phyloP scores from a whole-genome alignment of 2,888 invertebrate genomes.

The Chaitophorus viminalis region DNA sequence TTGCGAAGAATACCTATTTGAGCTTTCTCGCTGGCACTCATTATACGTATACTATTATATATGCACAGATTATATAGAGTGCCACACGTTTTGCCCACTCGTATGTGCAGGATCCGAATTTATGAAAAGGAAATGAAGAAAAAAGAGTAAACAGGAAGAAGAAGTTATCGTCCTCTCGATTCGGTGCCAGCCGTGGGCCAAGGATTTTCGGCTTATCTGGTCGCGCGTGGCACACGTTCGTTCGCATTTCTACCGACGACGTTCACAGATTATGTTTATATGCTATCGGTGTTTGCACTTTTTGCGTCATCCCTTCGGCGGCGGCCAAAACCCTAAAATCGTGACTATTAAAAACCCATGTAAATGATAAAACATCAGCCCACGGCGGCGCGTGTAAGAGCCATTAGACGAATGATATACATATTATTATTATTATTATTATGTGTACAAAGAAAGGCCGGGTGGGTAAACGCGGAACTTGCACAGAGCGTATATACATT shows the following conservation, averaged over 20 bases:
- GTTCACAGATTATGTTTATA: slow-evolving; percentile 1
- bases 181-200: neutral
- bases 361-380: slow-evolving; percentile 22
- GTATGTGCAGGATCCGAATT: neutral
- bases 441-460: neutral
- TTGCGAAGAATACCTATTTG: too few relatives aligned
- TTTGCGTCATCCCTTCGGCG: neutral
- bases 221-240: neutral
- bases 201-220: slow-evolving; percentile 19
- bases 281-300: neutral
- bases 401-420: neutral
- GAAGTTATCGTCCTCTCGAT: neutral
- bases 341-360: slow-evolving; percentile 36
- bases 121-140: neutral
- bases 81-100: neutral
- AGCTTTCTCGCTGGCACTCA: neutral
- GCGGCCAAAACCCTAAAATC: neutral
- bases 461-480: neutral
- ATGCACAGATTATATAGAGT: neutral
- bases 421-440: neutral
- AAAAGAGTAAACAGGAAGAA: neutral
- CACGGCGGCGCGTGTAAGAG: neutral
- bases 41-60: too few relatives aligned
- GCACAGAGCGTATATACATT: neutral
- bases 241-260: slow-evolving; percentile 1